Evolutionary conservation across 2,888 invertebrate genomes (phyloP), one percentile per base, ranked within the genome.

Genomic region (Pheosia tremula): DNA sequence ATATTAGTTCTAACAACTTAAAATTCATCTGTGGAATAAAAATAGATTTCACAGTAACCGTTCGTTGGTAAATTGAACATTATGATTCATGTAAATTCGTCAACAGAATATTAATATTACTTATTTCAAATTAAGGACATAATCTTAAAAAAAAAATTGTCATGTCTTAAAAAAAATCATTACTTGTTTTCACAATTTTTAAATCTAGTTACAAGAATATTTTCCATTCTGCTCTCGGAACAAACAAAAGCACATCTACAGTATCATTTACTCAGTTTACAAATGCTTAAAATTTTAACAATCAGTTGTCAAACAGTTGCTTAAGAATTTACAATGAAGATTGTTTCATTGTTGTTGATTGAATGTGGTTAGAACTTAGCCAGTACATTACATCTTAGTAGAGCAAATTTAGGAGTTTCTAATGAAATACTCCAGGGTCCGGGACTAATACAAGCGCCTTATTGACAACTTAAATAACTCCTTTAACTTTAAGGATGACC

Each of bases 401-500:
- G 54, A 8, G 47, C 53, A 57, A 11, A 62, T 60, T 67, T 53
- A 59, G 45, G 58, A 68, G 13, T 62, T 59, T 5, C 7, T 57
- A 64, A 62, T 62, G 9, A 62, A 65, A 59, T 62, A 57, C 37
- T 61, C 37, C 52, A 13, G 45, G 9, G 55, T 13, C 43, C 56
- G 54, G 5, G 54, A 37, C 38, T 57, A 64, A 67, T 60, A 36
- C 60, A 60, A 65, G 39, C 50, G 57, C 36, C 47, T 56, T 57
- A 54, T 52, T 60, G 55, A 52, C n/a, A 60, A 64, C 61, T 63
- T 60, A 55, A 57, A 55, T 59, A 61, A 53, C 55, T 47, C 55
- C 56, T 10, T 45, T 38, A 57, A 58, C 47, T 64, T 64, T 8
- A 43, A 61, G 38, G 50, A 38, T 56, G 47, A 11, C 47, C 55